Evolutionary conservation across 2,888 invertebrate genomes (phyloP).

Genomic region (Mesorhabditis spiculigera): DNA sequence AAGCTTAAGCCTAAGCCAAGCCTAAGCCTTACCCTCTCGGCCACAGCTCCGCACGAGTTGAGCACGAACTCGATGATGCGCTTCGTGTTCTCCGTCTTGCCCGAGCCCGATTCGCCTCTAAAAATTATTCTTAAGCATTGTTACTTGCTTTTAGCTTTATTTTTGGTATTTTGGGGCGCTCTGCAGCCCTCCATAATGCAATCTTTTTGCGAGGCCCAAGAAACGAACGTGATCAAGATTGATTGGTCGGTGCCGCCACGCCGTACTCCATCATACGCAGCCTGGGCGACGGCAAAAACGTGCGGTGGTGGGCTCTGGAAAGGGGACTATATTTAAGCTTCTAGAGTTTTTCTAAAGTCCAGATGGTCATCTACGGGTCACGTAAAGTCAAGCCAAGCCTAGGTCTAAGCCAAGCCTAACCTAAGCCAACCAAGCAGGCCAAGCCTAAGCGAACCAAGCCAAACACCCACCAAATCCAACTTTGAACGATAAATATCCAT

Average conservation of each 20-base stretch:
- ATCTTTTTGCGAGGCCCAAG: background rate
- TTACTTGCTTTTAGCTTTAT: slow-evolving; percentile 2
- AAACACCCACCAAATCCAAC: background rate
- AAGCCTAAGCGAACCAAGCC: no score
- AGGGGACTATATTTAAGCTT: background rate
- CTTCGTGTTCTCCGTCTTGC: slow-evolving; percentile 67
- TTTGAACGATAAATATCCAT: slow-evolving; percentile 16
- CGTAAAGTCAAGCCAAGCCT: no score
- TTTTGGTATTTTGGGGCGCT: background rate
- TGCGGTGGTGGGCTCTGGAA: slow-evolving; percentile 60
- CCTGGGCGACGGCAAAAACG: slow-evolving; percentile 63
- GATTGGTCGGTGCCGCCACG: slow-evolving; percentile 51
- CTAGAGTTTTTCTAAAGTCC: background rate
- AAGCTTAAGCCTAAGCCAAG: slow-evolving; percentile 2
- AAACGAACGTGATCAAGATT: slow-evolving; percentile 56
- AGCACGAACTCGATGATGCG: slow-evolving; percentile 63
- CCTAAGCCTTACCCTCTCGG: slow-evolving; percentile 12
- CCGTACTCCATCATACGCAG: slow-evolving; percentile 61
- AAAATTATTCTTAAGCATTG: slow-evolving; percentile 14
- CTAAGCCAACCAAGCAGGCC: no score
- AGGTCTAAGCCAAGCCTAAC: no score
- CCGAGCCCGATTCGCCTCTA: slow-evolving; percentile 68
- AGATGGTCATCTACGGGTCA: background rate
- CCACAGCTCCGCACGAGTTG: slow-evolving; percentile 21
- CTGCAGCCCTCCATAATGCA: background rate